Conservation (phyloP, 2,888 invertebrate genomes). For the Aphrophora alni region DNA sequence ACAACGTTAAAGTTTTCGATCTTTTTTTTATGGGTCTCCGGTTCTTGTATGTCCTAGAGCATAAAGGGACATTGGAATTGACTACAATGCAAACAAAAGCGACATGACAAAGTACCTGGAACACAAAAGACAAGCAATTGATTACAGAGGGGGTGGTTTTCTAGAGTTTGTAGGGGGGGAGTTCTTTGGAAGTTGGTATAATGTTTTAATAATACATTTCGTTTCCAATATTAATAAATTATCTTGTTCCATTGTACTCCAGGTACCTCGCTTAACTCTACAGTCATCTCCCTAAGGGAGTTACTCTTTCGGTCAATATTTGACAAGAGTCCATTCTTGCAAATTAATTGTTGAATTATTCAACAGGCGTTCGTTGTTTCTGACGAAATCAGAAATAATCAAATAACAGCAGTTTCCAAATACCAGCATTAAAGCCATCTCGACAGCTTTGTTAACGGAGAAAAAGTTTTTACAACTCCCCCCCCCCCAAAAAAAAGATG, state of each 20-base stretch:
- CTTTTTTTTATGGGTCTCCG: background rate
- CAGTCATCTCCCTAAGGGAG: background rate
- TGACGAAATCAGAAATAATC: background rate
- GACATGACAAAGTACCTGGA: background rate
- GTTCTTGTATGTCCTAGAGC: background rate
- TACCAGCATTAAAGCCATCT: too few relatives aligned
- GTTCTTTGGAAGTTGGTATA: background rate
- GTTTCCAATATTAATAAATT: background rate
- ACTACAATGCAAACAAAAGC: conserved; percentile 2
- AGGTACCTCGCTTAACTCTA: background rate
- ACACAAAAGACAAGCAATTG: conserved; percentile 9
- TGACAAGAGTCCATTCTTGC: background rate
- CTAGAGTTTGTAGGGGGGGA: background rate
- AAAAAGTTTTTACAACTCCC: too few relatives aligned
- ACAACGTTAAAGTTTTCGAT: background rate
- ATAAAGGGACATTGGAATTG: conserved; percentile 4
- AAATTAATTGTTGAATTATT: background rate
- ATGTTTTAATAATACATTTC: conserved; percentile 4
- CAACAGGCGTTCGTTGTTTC: background rate
- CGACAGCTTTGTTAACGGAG: too few relatives aligned
- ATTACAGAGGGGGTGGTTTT: background rate
- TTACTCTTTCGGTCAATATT: background rate
- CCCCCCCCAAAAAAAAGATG: too few relatives aligned
- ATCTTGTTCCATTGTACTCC: background rate
- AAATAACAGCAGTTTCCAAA: background rate